phyloP scores from a whole-genome alignment of 2,797 vertebrate species.

The Sebastolobus altivelis region DNA sequence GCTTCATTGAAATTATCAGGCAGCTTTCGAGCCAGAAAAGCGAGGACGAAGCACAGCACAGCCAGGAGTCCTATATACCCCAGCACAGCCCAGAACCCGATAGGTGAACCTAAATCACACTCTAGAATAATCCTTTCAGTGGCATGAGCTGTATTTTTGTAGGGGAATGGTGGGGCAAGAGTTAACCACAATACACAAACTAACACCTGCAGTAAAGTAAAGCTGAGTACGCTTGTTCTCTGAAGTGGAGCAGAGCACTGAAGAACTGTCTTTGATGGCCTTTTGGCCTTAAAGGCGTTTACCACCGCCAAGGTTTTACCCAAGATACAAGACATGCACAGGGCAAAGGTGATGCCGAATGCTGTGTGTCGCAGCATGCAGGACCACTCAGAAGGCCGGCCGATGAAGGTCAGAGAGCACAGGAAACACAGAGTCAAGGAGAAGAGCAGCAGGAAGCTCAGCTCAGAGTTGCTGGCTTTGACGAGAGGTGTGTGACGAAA shows the following conservation, averaged over 20 bases:
- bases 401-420: conserved; percentile 81
- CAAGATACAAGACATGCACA: conserved; percentile 83
- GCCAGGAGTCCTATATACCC: conserved; percentile 52
- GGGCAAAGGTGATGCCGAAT: conserved; percentile 80
- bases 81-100: conserved; percentile 82
- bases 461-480: conserved; percentile 76
- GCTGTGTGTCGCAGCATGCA: conserved; percentile 82
- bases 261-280: conserved; percentile 52
- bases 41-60: rapidly evolving
- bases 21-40: conserved; percentile 5
- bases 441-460: conserved; percentile 83
- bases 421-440: conserved; percentile 81
- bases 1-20: too few relatives aligned
- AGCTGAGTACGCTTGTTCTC: too few relatives aligned
- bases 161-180: conserved; percentile 77
- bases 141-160: conserved; percentile 70
- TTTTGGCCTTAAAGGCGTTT: conserved; percentile 77
- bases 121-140: conserved; percentile 80
- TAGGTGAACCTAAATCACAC: conserved; percentile 79
- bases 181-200: conserved; percentile 79
- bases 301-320: conserved; percentile 83
- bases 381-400: conserved; percentile 78
- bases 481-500: too few relatives aligned
- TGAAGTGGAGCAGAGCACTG: too few relatives aligned
- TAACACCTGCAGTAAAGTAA: conserved; percentile 77